Percentiles rank a stretch among this genome's conserved stretches.
Evolutionary conservation across 2,888 invertebrate genomes (phyloP).

Genomic region (Perizoma flavofasciatum): DNA sequence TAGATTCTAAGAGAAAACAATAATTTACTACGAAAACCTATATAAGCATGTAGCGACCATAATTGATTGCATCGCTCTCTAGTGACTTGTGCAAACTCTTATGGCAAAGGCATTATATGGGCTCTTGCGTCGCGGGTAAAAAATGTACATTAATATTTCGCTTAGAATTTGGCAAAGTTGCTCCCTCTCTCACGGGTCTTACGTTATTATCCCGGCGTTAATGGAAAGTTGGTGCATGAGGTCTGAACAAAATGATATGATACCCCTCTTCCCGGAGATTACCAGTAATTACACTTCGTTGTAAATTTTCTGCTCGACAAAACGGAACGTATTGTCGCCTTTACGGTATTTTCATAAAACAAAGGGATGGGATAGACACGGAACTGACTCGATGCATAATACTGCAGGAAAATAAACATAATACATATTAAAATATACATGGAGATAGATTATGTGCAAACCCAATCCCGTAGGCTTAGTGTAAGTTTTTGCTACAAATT

Average conservation of each 20-base stretch:
- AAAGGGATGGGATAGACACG: conserved; percentile 8
- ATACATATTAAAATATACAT: not conserved
- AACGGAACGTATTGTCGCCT: conserved; percentile 45
- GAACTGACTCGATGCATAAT: not conserved
- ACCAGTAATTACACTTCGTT: conserved; percentile 62
- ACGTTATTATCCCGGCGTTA: conserved; percentile 37
- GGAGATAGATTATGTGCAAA: not conserved
- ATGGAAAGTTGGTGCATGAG: conserved; percentile 38
- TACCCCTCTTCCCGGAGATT: conserved; percentile 44
- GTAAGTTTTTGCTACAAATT: no score
- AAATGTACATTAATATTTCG: not conserved
- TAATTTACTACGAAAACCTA: no score
- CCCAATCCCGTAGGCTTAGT: not conserved
- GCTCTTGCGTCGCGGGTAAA: no score
- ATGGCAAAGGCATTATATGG: no score
- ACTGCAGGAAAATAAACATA: not conserved
- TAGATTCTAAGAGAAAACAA: no score
- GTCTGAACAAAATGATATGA: conserved; percentile 36
- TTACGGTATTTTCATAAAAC: conserved; percentile 6
- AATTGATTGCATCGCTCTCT: no score
- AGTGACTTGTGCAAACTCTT: no score
- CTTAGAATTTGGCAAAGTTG: conserved; percentile 24
- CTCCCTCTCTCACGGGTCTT: conserved; percentile 35
- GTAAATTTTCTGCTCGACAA: conserved; percentile 57
- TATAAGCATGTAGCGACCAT: no score